Conservation (phyloP, 2,113 vertebrate genomes). For the Ctenodactylus gundi region DNA sequence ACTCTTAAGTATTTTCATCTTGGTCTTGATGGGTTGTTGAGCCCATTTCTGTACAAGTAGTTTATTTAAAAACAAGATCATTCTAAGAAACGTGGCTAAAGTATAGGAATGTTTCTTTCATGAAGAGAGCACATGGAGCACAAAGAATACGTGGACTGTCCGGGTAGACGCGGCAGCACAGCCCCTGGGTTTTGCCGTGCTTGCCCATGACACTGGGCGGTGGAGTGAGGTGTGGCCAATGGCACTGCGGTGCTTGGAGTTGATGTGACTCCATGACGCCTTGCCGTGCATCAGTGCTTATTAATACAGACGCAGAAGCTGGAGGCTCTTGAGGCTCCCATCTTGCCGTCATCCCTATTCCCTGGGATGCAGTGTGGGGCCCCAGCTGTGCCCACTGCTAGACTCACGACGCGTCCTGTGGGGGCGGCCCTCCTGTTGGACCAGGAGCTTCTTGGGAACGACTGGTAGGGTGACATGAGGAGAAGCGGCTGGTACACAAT, state of each 20-base stretch:
- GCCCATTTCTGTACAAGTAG: background rate
- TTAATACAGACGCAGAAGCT: background rate
- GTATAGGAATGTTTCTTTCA: background rate
- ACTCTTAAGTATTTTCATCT: background rate
- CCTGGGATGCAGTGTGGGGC: background rate
- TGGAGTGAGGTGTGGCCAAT: background rate
- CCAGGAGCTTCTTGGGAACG: background rate
- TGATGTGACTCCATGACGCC: fast-evolving
- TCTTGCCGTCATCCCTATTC: background rate
- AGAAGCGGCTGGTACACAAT: background rate
- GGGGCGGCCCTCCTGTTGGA: background rate
- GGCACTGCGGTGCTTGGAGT: background rate
- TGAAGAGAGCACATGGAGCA: background rate
- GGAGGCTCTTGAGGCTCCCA: background rate
- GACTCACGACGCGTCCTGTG: fast-evolving
- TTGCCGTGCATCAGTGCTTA: background rate
- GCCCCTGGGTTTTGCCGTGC: background rate
- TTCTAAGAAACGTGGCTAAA: background rate
- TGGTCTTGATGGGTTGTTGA: background rate
- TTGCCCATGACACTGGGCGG: background rate
- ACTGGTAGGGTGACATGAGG: background rate
- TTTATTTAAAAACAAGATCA: slow-evolving; percentile 5
- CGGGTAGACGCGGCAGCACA: background rate
- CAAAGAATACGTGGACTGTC: background rate
- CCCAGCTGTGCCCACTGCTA: background rate